These are phyloP conservation scores for Mythimna loreyi DNA, from an alignment of 2,888 invertebrate species.

Conservation along the genomic window DNA sequence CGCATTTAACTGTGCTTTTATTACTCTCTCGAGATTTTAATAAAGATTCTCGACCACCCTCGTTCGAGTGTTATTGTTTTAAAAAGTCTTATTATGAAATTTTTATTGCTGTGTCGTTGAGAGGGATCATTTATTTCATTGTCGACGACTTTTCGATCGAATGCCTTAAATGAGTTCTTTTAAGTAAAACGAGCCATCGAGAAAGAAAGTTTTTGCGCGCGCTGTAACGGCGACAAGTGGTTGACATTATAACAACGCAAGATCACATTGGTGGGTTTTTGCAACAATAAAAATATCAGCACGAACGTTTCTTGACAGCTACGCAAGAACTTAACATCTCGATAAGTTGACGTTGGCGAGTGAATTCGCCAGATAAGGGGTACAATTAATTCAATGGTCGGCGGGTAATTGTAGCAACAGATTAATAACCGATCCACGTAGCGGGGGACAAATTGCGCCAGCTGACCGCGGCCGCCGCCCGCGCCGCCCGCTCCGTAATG, in stretches of 20 bases:
- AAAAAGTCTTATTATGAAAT: conserved; percentile 85
- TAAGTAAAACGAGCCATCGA: conserved; percentile 67
- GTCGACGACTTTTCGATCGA: conserved; percentile 78
- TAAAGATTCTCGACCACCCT: conserved; percentile 90
- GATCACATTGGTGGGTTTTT: conserved; percentile 75
- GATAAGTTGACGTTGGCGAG: conserved; percentile 72
- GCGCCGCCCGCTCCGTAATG: conserved; percentile 57
- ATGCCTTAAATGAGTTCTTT: conserved; percentile 71
- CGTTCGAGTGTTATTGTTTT: conserved; percentile 85
- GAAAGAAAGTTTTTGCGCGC: conserved; percentile 64
- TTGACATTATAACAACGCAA: conserved; percentile 69
- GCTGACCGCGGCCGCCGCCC: conserved; percentile 73
- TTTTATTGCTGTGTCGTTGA: conserved; percentile 79
- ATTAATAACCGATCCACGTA: conserved; percentile 88
- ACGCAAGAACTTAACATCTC: conserved; percentile 74
- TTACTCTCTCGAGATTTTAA: conserved; percentile 89
- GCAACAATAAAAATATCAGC: conserved; percentile 76
- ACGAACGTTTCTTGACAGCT: conserved; percentile 71
- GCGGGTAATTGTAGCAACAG: conserved; percentile 81
- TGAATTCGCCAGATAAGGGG: conserved; percentile 82
- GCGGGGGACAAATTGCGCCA: conserved; percentile 83
- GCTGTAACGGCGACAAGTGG: conserved; percentile 66
- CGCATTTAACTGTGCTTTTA: conserved; percentile 90
- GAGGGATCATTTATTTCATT: conserved; percentile 77
- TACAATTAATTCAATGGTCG: conserved; percentile 83